Base-by-base conservation (phyloP, 2,888 invertebrate genomes). In the Belgica antarctica region DNA sequence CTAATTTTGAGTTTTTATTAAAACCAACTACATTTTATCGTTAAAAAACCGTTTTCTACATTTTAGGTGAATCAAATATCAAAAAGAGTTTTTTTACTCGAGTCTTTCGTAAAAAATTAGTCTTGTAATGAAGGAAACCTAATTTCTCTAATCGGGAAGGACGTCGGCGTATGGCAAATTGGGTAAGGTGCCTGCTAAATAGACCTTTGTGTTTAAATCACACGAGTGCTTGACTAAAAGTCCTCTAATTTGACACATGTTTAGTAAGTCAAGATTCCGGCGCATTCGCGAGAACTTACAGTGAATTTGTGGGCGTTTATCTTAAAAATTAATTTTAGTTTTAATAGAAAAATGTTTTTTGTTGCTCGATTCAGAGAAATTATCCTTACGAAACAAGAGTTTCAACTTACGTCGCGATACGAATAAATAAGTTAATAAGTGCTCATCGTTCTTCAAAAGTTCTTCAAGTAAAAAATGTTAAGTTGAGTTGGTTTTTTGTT, bases 401-500 rank as follows among this genome's bases (percentile, higher is more conserved):
- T 52, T 4, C 8, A 7, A 17, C 22, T 12, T 52, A 5, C 12
- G 15, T 52, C 17, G 52, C 52, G 22, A 52, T 52, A 17, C 22
- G 52, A 52, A 52, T 52, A 52, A 52, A 52, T 52, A 52, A 52
- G 17, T 52, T 52, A 52, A 52, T 22, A 22, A 52, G 41, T 52
- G 17, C 19, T 52, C 22, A 22, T 52, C 22, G 22, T 41, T 41
- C 41, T 41, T 41, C 12, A 41, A 41, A 41, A 41, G 41, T 41
- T 41, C 41, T 22, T 19, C 19, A 17, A 17, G 5, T 52, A 22
- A 52, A 52, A 52, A n/a, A 4, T 41, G 41, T 52, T 52, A 52
- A 52, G 52, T 41, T 31, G 34, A 12, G 15, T 52, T 52, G 17
- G 52, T 7, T 7, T 52, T n/a, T 15, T 19, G 17, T 17, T 52